Percentiles rank a stretch among this genome's conserved stretches.
Evolutionary conservation across 2,797 vertebrate species (phyloP).

Genomic region (Chromis chromis): DNA sequence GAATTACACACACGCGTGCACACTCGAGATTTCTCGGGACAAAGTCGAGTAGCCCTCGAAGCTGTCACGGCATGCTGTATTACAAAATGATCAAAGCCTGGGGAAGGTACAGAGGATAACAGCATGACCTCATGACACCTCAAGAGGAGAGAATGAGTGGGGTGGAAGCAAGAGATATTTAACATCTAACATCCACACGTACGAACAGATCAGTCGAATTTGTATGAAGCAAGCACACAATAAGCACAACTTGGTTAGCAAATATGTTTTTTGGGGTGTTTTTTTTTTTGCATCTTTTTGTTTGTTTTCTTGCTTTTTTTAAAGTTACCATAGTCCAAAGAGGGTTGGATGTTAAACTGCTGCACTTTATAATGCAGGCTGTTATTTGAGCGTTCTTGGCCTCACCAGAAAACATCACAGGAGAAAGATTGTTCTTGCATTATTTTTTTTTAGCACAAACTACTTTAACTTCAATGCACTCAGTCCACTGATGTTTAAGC

Average conservation of each 20-base stretch:
- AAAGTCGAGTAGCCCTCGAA: slow-evolving; percentile 58
- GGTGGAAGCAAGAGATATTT: not conserved
- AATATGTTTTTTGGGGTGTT: not conserved
- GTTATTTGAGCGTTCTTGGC: not conserved
- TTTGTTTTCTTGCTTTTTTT: not conserved
- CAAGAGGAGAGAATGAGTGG: slow-evolving; percentile 11
- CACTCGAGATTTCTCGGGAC: slow-evolving; percentile 38
- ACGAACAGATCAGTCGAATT: not conserved
- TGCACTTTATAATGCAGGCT: not conserved
- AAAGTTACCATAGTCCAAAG: slow-evolving; percentile 9
- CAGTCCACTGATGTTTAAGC: no score
- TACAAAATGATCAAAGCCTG: slow-evolving; percentile 39
- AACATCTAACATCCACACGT: not conserved
- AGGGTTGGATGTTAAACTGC: slow-evolving; percentile 10
- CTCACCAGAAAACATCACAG: no score
- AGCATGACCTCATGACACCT: slow-evolving; percentile 32
- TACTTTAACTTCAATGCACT: no score
- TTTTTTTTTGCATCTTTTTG: slow-evolving; percentile 11
- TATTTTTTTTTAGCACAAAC: no score
- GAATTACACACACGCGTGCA: slow-evolving; percentile 17
- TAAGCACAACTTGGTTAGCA: not conserved
- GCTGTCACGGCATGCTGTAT: slow-evolving; percentile 26
- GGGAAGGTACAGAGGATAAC: slow-evolving; percentile 21
- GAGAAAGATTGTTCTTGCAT: no score
- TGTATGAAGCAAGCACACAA: slow-evolving; percentile 11